phyloP scores from a whole-genome alignment of 2,888 invertebrate species.

The Hesperia comma region DNA sequence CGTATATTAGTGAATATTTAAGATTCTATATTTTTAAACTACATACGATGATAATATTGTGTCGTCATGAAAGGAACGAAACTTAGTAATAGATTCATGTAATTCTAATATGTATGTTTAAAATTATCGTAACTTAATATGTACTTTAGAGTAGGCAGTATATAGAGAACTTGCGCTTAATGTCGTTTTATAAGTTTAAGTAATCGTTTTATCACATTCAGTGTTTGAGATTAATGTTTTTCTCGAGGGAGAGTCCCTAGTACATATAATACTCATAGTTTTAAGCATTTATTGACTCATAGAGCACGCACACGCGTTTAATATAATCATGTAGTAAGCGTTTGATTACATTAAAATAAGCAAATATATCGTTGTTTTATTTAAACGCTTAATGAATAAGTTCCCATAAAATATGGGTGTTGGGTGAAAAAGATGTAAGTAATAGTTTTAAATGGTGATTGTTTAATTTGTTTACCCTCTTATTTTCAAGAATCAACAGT shows the following conservation, averaged over 20 bases:
- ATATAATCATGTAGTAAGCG: conserved; percentile 53
- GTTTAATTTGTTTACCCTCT: too few relatives aligned
- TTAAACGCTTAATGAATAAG: not conserved
- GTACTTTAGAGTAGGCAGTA: conserved; percentile 18
- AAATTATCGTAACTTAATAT: conserved; percentile 31
- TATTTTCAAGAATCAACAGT: too few relatives aligned
- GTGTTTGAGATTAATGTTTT: conserved; percentile 61
- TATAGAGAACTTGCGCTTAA: conserved; percentile 27
- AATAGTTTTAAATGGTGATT: too few relatives aligned
- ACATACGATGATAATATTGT: conserved; percentile 47
- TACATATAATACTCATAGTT: conserved; percentile 80
- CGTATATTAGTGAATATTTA: conserved; percentile 43
- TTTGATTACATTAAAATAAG: conserved; percentile 51
- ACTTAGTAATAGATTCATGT: conserved; percentile 36
- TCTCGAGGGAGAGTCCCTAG: conserved; percentile 56
- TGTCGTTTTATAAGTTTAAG: conserved; percentile 40
- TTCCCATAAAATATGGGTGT: too few relatives aligned
- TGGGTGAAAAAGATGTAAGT: too few relatives aligned
- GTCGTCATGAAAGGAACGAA: conserved; percentile 58
- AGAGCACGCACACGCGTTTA: conserved; percentile 67
- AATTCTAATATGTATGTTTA: conserved; percentile 36
- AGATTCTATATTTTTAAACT: conserved; percentile 49
- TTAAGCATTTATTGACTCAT: conserved; percentile 52
- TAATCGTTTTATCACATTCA: conserved; percentile 68
- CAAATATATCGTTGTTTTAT: conserved; percentile 38